Evolutionary conservation across 2,888 invertebrate genomes (phyloP).

Genomic region (Anarsia innoxiella): DNA sequence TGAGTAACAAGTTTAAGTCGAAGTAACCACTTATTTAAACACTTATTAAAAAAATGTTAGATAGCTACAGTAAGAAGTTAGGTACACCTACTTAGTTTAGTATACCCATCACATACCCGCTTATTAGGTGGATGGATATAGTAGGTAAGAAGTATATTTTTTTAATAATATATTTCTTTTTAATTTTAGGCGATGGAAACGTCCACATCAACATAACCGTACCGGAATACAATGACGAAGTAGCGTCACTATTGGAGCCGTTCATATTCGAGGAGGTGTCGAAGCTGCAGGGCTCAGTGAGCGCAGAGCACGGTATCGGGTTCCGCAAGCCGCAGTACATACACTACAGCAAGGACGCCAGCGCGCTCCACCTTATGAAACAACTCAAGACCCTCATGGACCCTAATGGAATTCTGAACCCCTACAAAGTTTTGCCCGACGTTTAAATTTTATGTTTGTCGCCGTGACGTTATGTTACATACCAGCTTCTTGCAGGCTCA

Average conservation of each 20-base stretch:
- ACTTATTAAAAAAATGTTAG: background rate
- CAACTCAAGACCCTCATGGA: constrained; percentile 91
- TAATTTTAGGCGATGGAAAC: constrained; percentile 88
- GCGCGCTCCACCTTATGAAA: constrained; percentile 86
- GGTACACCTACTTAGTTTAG: too few species aligned
- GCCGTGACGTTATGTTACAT: too few species aligned
- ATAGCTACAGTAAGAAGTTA: too few species aligned
- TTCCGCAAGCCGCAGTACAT: constrained; percentile 88
- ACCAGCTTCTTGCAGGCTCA: too few species aligned
- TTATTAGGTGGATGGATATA: too few species aligned
- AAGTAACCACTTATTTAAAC: background rate
- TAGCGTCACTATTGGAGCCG: constrained; percentile 83
- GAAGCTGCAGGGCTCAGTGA: constrained; percentile 87
- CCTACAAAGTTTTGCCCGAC: constrained; percentile 89
- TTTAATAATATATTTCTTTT: background rate
- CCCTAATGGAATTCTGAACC: constrained; percentile 95
- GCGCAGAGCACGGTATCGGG: constrained; percentile 98
- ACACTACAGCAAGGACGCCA: constrained; percentile 82
- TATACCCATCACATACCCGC: too few species aligned
- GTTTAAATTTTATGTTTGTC: too few species aligned
- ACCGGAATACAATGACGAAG: constrained; percentile 75
- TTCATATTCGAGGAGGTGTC: constrained; percentile 91
- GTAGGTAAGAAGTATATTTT: too few species aligned
- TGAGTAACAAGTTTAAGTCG: constrained; percentile 58
- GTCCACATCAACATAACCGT: constrained; percentile 92